Percentiles rank a stretch among this genome's conserved stretches.
These are phyloP conservation scores for Esperia sulphurella DNA, from an alignment of 2,888 invertebrate species.

Conservation along the genomic window DNA sequence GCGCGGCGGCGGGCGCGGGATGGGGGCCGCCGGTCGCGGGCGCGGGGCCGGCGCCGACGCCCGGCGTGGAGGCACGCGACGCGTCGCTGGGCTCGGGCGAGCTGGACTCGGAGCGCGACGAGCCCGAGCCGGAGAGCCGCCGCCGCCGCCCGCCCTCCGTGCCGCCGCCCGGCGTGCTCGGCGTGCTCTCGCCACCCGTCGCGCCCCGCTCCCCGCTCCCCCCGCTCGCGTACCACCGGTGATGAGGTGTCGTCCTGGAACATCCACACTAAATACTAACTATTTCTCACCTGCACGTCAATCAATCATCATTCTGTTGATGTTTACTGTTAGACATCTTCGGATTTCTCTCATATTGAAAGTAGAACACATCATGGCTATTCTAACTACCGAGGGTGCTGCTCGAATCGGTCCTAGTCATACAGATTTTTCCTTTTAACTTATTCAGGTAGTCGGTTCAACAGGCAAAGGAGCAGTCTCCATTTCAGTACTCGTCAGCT, in stretches of 20 bases:
- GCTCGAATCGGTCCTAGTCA: too few species aligned
- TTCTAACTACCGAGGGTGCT: too few species aligned
- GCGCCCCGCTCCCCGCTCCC: constrained; percentile 45
- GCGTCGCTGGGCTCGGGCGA: constrained; percentile 80
- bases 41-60: constrained; percentile 55
- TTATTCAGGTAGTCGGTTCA: too few species aligned
- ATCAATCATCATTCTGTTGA: background rate
- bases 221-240: constrained; percentile 67
- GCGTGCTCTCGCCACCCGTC: constrained; percentile 52
- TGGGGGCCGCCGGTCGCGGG: constrained; percentile 36
- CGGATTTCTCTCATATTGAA: too few species aligned
- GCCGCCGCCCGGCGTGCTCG: constrained; percentile 68
- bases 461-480: too few species aligned
- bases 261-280: background rate
- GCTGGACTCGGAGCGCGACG: constrained; percentile 73
- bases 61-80: constrained; percentile 79
- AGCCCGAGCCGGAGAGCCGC: constrained; percentile 75
- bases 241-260: constrained; percentile 10
- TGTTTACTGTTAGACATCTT: too few species aligned
- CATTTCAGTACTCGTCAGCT: too few species aligned
- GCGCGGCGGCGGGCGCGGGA: constrained; percentile 35
- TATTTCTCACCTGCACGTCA: background rate
- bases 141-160: constrained; percentile 68
- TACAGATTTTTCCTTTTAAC: too few species aligned
- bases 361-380: too few species aligned